Percentiles rank a stretch among this genome's conserved stretches.
phyloP scores from a whole-genome alignment of 2,888 invertebrate species.

The Pachycephus smyrnensis region DNA sequence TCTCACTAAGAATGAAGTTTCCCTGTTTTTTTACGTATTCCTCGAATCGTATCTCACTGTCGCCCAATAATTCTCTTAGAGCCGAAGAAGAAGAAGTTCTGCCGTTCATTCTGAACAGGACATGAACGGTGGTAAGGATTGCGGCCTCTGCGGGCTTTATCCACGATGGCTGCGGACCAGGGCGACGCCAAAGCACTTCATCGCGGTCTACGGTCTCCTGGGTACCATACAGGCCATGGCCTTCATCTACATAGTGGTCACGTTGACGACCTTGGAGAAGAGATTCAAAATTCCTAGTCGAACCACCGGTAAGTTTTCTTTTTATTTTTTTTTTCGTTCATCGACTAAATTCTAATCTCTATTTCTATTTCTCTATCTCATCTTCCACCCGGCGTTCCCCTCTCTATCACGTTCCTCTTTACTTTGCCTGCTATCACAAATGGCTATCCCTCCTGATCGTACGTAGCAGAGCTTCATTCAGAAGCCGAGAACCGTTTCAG shows the following conservation, averaged over 20 bases:
- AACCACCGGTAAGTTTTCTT: slow-evolving; percentile 70
- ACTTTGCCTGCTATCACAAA: not conserved
- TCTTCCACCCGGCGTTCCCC: not conserved
- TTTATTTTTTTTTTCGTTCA: slow-evolving; percentile 13
- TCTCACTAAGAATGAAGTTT: not conserved
- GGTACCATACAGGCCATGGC: slow-evolving; percentile 77
- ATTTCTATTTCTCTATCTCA: too few relatives aligned
- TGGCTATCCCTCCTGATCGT: not conserved
- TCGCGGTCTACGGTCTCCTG: slow-evolving; percentile 73
- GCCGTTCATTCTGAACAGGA: not conserved
- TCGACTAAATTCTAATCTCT: not conserved
- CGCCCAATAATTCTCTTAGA: not conserved
- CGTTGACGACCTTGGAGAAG: slow-evolving; percentile 76
- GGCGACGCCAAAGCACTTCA: slow-evolving; percentile 72
- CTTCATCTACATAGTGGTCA: slow-evolving; percentile 75
- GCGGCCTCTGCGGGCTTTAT: slow-evolving; percentile 71
- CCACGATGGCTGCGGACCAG: slow-evolving; percentile 73
- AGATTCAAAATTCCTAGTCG: slow-evolving; percentile 77
- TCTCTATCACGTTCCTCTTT: too few relatives aligned
- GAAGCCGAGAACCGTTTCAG: not conserved
- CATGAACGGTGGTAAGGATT: slow-evolving; percentile 45
- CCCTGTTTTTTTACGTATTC: not conserved
- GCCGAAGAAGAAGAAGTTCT: not conserved
- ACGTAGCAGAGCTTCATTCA: slow-evolving; percentile 14
- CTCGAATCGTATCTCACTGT: not conserved